Evolutionary conservation across 2,888 invertebrate genomes (phyloP).

Genomic region (Diaprepes abbreviatus): DNA sequence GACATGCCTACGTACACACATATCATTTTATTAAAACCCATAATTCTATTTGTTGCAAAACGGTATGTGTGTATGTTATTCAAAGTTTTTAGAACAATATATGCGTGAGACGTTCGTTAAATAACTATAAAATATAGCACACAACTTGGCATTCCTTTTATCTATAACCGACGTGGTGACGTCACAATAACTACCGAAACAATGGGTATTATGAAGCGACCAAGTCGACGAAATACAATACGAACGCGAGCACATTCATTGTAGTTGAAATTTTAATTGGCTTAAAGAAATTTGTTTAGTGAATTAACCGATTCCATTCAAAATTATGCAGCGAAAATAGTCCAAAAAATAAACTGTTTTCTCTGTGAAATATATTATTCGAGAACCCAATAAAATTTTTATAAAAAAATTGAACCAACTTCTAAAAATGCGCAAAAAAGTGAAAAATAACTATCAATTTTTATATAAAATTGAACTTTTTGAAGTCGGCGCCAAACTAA

Average conservation of each 20-base stretch:
- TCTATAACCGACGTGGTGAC: constrained; percentile 25
- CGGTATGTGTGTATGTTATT: constrained; percentile 5
- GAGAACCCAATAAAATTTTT: no score
- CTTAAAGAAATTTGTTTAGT: constrained; percentile 2
- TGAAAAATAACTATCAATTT: no score
- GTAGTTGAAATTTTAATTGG: not conserved
- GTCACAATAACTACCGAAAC: constrained; percentile 42
- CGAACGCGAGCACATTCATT: constrained; percentile 5
- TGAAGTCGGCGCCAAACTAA: no score
- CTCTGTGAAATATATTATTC: no score
- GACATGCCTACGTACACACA: constrained; percentile 19
- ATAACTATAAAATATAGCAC: constrained; percentile 26
- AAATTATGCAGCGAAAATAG: no score
- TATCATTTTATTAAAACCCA: constrained; percentile 33
- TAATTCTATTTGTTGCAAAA: constrained; percentile 26
- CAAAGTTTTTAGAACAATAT: constrained; percentile 28
- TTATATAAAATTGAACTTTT: no score
- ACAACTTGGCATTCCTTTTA: constrained; percentile 32
- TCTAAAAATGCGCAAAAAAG: no score
- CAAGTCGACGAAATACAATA: constrained; percentile 19
- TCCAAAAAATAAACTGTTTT: no score
- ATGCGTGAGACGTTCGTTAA: constrained; percentile 21
- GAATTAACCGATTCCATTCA: no score
- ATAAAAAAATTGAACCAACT: no score
- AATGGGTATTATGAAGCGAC: constrained; percentile 29